A percentile compares a stretch with the other conserved stretches of the same genome.
phyloP scores from a whole-genome alignment of 2,113 vertebrate genomes.

The Cynopterus brachyotis region DNA sequence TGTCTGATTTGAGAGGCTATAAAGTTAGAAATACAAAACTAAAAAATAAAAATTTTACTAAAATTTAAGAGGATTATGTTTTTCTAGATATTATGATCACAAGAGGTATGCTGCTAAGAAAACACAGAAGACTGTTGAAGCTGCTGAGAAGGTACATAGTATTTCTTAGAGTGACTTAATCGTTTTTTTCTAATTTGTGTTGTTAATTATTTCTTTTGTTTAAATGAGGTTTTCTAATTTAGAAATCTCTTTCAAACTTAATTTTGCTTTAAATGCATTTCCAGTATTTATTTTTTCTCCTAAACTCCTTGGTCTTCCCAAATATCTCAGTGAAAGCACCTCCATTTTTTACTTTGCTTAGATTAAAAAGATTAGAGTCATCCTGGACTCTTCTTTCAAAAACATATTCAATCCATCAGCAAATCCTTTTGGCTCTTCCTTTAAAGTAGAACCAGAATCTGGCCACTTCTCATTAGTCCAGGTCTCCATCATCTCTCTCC shows the following conservation, averaged over 20 bases:
- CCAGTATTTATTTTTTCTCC: background rate
- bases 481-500: background rate
- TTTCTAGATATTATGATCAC: conserved; percentile 94
- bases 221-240: conserved; percentile 48
- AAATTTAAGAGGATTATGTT: conserved; percentile 22
- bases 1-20: background rate
- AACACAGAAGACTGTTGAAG: conserved; percentile 97
- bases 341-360: conserved; percentile 1
- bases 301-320: background rate
- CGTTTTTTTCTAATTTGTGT: background rate
- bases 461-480: background rate
- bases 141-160: conserved; percentile 91
- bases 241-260: conserved; percentile 37
- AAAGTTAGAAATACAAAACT: conserved; percentile 30
- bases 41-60: background rate
- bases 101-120: conserved; percentile 96
- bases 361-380: background rate
- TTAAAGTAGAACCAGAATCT: background rate
- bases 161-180: conserved; percentile 7
- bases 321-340: background rate
- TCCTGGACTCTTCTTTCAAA: background rate
- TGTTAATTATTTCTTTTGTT: background rate
- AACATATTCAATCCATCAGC: background rate
- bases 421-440: background rate
- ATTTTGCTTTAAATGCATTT: conserved; percentile 44